A percentile compares a stretch with the other conserved stretches of the same genome.
phyloP scores from a whole-genome alignment of 2,113 vertebrate species.

The Pseudopipra pipra region DNA sequence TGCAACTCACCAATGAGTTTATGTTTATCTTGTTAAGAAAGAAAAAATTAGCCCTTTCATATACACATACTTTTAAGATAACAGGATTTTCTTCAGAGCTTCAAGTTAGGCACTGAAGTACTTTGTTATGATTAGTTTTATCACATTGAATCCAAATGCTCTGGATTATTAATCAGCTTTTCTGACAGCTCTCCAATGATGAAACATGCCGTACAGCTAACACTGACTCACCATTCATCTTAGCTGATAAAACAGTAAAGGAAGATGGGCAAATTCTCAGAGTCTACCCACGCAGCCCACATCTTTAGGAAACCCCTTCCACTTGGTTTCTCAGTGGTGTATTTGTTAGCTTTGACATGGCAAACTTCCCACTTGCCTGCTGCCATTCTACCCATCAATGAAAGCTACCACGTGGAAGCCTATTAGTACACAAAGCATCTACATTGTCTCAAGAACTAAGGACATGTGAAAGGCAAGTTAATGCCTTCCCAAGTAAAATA shows the following conservation, averaged over 20 bases:
- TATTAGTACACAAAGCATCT: background rate
- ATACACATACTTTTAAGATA: slow-evolving; percentile 32
- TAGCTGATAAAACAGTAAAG: slow-evolving; percentile 39
- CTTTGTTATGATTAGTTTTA: slow-evolving; percentile 60
- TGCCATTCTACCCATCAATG: background rate
- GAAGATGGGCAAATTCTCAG: background rate
- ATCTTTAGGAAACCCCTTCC: slow-evolving; percentile 8
- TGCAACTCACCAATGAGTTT: background rate
- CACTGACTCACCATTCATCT: background rate
- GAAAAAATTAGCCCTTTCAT: background rate
- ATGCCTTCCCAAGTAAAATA: background rate
- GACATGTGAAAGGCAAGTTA: background rate
- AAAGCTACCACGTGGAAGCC: background rate
- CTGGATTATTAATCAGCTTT: slow-evolving; percentile 30
- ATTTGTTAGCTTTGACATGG: background rate
- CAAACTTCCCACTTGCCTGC: background rate
- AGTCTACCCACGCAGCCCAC: background rate
- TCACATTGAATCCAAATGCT: slow-evolving; percentile 14
- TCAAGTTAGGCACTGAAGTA: background rate
- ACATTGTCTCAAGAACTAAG: background rate
- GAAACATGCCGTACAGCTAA: background rate
- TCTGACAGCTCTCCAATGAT: slow-evolving; percentile 45
- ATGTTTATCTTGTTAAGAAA: slow-evolving; percentile 18
- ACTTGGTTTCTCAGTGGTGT: background rate
- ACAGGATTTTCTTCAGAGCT: slow-evolving; percentile 55